Percentiles rank a stretch among this genome's conserved stretches.
These are phyloP conservation scores for Sisyra nigra DNA, from an alignment of 2,888 invertebrate species.

Conservation along the genomic window DNA sequence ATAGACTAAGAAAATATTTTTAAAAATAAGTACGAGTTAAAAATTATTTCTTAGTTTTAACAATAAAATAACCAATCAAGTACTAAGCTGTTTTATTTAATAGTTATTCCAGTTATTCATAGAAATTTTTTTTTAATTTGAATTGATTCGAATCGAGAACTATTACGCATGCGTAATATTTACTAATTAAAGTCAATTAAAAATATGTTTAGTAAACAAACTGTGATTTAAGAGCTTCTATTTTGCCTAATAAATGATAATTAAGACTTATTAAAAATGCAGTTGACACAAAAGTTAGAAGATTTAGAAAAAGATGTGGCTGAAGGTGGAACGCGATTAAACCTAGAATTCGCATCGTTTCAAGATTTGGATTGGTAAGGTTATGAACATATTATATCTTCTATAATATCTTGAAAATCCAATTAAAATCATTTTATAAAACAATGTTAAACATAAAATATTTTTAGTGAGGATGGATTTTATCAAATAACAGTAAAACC, in stretches of 20 bases:
- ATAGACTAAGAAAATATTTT: too few relatives aligned
- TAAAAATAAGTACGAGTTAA: too few relatives aligned
- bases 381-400: background rate
- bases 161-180: too few relatives aligned
- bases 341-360: background rate
- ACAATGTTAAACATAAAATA: conserved; percentile 3
- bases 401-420: too few relatives aligned
- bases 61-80: too few relatives aligned
- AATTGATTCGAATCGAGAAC: too few relatives aligned
- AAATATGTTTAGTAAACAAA: background rate
- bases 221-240: background rate
- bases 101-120: too few relatives aligned
- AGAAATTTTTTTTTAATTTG: too few relatives aligned
- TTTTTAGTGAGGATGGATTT: conserved; percentile 25
- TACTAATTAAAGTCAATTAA: too few relatives aligned
- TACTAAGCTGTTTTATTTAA: too few relatives aligned
- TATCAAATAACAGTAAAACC: conserved; percentile 31
- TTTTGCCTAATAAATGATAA: background rate
- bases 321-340: background rate
- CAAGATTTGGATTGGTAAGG: conserved; percentile 6
- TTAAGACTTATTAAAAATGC: background rate
- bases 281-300: conserved; percentile 3
- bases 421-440: background rate
- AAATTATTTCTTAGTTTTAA: too few relatives aligned
- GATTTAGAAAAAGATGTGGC: conserved; percentile 5